phyloP scores from a whole-genome alignment of 2,797 vertebrate genomes.

The Spheniscus humboldti region DNA sequence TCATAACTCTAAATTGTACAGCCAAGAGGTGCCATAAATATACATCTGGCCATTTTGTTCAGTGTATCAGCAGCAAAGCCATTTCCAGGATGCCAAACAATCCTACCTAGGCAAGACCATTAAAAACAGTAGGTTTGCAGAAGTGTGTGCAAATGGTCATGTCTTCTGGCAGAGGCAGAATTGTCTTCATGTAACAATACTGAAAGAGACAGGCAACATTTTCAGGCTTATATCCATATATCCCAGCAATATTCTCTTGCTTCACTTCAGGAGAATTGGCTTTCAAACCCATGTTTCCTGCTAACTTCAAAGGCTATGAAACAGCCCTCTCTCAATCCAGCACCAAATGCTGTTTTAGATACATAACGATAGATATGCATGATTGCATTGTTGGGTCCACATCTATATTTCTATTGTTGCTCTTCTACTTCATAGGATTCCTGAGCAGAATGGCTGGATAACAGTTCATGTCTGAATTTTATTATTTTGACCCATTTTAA shows the following conservation, averaged over 20 bases:
- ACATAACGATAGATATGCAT: not conserved
- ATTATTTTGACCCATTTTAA: not conserved
- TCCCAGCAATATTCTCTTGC: not conserved
- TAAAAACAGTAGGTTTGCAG: not conserved
- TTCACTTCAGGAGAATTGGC: not conserved
- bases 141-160: not conserved
- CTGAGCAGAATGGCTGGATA: not conserved
- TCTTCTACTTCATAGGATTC: not conserved
- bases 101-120: not conserved
- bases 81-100: not conserved
- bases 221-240: not conserved
- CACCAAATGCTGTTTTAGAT: not conserved
- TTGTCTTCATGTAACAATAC: not conserved
- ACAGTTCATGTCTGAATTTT: not conserved
- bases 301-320: not conserved
- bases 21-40: not conserved
- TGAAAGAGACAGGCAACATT: not conserved
- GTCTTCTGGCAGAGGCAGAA: not conserved
- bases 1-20: not conserved
- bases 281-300: not conserved
- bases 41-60: not conserved
- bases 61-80: not conserved
- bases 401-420: not conserved
- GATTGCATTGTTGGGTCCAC: not conserved
- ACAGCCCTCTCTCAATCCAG: not conserved